phyloP scores from a whole-genome alignment of 2,113 vertebrate genomes.

The Sarotherodon lohbergeri region DNA sequence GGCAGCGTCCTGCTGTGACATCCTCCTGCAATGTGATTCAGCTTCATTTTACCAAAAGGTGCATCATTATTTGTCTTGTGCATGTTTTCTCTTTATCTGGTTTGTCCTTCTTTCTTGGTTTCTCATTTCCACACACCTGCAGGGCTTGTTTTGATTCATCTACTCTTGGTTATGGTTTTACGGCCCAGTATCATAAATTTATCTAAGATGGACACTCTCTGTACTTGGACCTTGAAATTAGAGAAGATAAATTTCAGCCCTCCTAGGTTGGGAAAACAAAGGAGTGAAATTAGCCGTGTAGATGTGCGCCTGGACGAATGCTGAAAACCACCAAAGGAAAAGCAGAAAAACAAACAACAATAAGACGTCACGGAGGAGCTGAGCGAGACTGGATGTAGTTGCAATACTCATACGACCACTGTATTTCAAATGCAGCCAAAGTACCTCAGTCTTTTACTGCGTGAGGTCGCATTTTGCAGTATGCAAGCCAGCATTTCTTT shows the following conservation, averaged over 20 bases:
- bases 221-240: not conserved
- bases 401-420: not conserved
- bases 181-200: not conserved
- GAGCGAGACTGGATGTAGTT: not conserved
- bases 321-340: not conserved
- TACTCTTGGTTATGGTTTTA: not conserved
- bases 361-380: not conserved
- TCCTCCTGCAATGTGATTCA: not conserved
- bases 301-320: not conserved
- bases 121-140: not conserved
- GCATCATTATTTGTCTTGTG: not conserved
- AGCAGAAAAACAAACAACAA: fast-evolving
- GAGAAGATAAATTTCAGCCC: not conserved
- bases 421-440: not conserved
- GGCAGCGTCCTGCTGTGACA: not conserved
- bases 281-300: not conserved
- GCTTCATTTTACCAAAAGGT: not conserved
- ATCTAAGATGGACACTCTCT: not conserved
- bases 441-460: not conserved
- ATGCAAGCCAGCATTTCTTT: not conserved
- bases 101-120: not conserved
- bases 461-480: not conserved
- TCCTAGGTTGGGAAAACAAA: not conserved
- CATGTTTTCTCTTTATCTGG: not conserved
- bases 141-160: not conserved